Evolutionary conservation across 2,888 invertebrate genomes (phyloP).

Genomic region (Buathra laborator): DNA sequence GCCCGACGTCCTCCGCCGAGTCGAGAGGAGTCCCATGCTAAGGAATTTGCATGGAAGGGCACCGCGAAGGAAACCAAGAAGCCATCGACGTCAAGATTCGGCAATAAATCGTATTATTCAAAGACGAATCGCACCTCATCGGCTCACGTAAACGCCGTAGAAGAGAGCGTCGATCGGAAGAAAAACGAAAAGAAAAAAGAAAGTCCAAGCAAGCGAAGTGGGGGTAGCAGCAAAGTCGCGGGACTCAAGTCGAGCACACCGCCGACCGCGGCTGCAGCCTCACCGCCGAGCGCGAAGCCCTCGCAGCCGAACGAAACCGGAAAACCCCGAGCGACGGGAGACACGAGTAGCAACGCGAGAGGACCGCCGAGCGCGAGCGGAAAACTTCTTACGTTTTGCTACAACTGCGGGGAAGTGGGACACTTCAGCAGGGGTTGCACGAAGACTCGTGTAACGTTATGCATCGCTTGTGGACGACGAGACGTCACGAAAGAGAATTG

Average conservation of each 20-base stretch:
- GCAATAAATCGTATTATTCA: too few relatives aligned
- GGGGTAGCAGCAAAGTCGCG: neutral
- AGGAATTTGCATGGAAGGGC: neutral
- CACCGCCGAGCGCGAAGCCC: too few relatives aligned
- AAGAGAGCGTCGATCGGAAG: too few relatives aligned
- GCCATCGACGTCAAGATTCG: too few relatives aligned
- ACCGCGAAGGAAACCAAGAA: too few relatives aligned
- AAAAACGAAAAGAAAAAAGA: too few relatives aligned
- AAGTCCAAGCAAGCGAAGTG: too few relatives aligned
- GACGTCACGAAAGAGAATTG: neutral
- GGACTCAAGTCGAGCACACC: neutral
- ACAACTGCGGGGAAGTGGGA: neutral
- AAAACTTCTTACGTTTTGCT: neutral
- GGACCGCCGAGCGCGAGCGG: neutral
- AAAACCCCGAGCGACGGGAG: neutral
- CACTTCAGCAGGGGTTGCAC: neutral
- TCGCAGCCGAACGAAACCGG: too few relatives aligned
- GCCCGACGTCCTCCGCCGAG: constrained; percentile 19
- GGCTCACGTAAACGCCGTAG: too few relatives aligned
- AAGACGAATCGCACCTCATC: too few relatives aligned
- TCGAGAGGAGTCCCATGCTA: constrained; percentile 2
- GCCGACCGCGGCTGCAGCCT: neutral
- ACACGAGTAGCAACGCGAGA: too few relatives aligned
- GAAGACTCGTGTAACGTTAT: neutral
- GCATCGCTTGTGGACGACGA: neutral